A percentile compares a stretch with the other conserved stretches of the same genome.
phyloP scores from a whole-genome alignment of 2,888 invertebrate species.

The Rosalia funebris region DNA sequence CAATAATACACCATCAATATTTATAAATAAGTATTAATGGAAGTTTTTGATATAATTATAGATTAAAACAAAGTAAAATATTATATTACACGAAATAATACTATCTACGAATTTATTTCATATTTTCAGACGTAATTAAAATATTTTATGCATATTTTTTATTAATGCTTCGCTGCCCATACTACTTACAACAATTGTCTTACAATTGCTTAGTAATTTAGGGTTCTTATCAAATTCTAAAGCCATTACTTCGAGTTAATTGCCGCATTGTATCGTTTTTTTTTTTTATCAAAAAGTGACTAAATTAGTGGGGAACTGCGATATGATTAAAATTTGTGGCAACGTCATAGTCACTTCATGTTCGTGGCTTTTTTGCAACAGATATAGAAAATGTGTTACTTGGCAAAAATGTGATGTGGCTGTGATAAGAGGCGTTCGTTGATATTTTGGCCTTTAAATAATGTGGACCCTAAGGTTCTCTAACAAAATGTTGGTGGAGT shows the following conservation, averaged over 20 bases:
- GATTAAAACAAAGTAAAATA: no score
- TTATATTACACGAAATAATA: no score
- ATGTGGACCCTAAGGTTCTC: slow-evolving; percentile 14
- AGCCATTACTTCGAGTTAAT: slow-evolving; percentile 9
- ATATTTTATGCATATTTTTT: no score
- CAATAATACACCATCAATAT: no score
- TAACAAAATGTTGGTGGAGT: slow-evolving; percentile 17
- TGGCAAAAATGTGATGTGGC: not conserved
- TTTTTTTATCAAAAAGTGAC: slow-evolving; percentile 12
- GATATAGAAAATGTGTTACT: slow-evolving; percentile 4
- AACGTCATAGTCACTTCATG: not conserved
- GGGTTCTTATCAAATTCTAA: slow-evolving; percentile 9
- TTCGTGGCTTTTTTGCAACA: not conserved
- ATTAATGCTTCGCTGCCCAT: no score
- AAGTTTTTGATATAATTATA: no score
- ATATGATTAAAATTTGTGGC: slow-evolving; percentile 2
- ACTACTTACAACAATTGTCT: no score
- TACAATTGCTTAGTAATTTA: no score
- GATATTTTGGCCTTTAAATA: slow-evolving; percentile 11
- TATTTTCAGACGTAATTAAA: no score
- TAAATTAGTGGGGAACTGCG: slow-evolving; percentile 5
- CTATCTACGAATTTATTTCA: no score
- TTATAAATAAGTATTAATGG: no score
- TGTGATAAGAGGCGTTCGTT: not conserved
- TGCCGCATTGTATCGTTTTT: slow-evolving; percentile 7